Evolutionary conservation across 2,888 invertebrate species (phyloP), one percentile per base, ranked within the genome.

Genomic region (Leptinotarsa juncta): DNA sequence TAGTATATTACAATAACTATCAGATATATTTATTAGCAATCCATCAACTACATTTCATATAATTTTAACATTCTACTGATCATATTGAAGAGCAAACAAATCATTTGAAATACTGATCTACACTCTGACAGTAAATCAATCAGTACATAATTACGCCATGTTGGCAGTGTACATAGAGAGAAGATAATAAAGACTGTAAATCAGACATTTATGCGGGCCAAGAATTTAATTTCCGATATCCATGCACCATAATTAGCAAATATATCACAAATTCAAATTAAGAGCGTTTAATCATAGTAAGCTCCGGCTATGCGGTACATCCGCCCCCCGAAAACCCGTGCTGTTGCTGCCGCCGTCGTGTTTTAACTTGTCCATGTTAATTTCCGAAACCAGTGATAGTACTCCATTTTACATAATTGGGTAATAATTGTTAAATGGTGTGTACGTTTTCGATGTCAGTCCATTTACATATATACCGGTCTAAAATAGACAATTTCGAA

Each of bases 351-450:
- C 76, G 82, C 84, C 84, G 82, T 70, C 73, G 82, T 85, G 85
- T 87, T 87, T 87, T 86, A 87, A 86, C 86, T 85, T 82, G 85
- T 82, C 85, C 83, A 83, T 85, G 87, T 87, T 88, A 88, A 88
- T 88, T 88, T 88, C 88, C 88, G 87, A 85, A 85, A 83, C 80
- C 83, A 82, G 85, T 83, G 87, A 87, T 87, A 86, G 84, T 83
- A 83, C 84, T 84, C 84, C 85, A 83, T 84, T 88, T 87, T 87
- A 83, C 87, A 87, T 87, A 88, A 88, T 88, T 87, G 88, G 87
- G 86, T 88, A 86, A 85, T 87, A 87, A 88, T 88, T 87, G 88
- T 86, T 88, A 86, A 88, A 88, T 88, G 86, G 87, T 84, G 84
- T 85, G 87, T 85, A 82, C 84, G 82, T 86, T 87, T 87, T 86